Base-by-base conservation (phyloP, 37 sponge, comb jelly and placozoan genomes). In the Spongia lamella region DNA sequence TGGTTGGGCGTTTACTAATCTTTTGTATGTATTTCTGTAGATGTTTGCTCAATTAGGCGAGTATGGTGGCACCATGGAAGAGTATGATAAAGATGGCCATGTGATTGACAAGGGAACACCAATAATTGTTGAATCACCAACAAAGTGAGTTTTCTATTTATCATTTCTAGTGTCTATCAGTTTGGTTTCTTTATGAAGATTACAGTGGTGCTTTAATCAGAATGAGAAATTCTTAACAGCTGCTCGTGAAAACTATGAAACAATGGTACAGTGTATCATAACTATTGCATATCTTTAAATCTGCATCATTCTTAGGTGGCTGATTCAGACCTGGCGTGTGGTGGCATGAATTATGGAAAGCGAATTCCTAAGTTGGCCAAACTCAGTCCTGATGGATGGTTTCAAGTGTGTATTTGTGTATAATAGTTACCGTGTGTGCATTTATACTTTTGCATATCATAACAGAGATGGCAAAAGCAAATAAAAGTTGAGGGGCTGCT, bases 331-430 rank as follows among this genome's bases (percentile, higher is more conserved):
- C 54, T 87, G 37, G 15, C 38, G 16, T 63, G 69, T 1, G 21
- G 62, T 14, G 32, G 16, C 3, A 11, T 72, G 20, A 31, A 51
- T 25, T 91, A 84, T 66, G 88, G 92, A 7, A 91, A 91, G 56
- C 29, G 72, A 20, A 31, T 87, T 1, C 84, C 88, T 19, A 91
- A 91, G 77, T 65, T 63, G 21, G 70, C 61, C 53, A 59, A 56
- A 56, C 75, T 86, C 16, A 91, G 92, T 39, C 92, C 92, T 24
- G 92, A 91, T 50, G 92, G 92, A 14, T 91, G 80, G 80, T 61
- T 81, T 27, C 90, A 90, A 79, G 89, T 89, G 37, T 11, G 47
- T 20, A 7, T 71, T 19, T 13, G 13, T 58, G 13, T 58, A 58
- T 7, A 14, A 7, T 30, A 31, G 13, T 65, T 7, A 27, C 7